Conservation (phyloP, 1,140 invertebrate species). For the Paralvinella palmiformis region DNA sequence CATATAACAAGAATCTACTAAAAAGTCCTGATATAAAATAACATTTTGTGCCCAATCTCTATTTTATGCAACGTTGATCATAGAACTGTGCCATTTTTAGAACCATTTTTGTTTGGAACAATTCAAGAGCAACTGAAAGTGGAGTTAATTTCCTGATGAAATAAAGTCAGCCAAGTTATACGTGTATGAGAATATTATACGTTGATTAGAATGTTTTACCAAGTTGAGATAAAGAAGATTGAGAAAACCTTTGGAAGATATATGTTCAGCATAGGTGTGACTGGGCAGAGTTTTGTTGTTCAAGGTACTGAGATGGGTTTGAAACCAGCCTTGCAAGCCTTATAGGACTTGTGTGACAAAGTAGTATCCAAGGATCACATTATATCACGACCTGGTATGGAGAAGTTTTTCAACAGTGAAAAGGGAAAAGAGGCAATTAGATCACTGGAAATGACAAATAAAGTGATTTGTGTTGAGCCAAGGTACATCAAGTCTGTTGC, state of each 20-base stretch:
- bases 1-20: too few relatives aligned
- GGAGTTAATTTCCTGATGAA: too few relatives aligned
- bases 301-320: not conserved
- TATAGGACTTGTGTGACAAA: not conserved
- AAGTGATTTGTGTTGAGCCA: too few relatives aligned
- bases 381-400: not conserved
- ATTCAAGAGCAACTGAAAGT: too few relatives aligned
- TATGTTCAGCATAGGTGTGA: not conserved
- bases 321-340: not conserved
- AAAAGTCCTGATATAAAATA: too few relatives aligned
- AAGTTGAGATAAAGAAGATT: not conserved
- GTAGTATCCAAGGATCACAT: not conserved
- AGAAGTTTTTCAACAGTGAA: not conserved
- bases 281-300: not conserved
- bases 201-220: not conserved
- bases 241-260: not conserved
- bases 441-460: not conserved
- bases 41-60: too few relatives aligned
- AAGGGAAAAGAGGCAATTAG: not conserved
- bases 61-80: too few relatives aligned
- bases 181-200: too few relatives aligned
- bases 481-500: slow-evolving; percentile 5
- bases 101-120: too few relatives aligned
- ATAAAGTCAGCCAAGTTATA: too few relatives aligned
- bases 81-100: too few relatives aligned